Percentiles rank a stretch among this genome's conserved stretches.
phyloP scores from a whole-genome alignment of 2,888 invertebrate species.

The Noctuana brunneofusca region DNA sequence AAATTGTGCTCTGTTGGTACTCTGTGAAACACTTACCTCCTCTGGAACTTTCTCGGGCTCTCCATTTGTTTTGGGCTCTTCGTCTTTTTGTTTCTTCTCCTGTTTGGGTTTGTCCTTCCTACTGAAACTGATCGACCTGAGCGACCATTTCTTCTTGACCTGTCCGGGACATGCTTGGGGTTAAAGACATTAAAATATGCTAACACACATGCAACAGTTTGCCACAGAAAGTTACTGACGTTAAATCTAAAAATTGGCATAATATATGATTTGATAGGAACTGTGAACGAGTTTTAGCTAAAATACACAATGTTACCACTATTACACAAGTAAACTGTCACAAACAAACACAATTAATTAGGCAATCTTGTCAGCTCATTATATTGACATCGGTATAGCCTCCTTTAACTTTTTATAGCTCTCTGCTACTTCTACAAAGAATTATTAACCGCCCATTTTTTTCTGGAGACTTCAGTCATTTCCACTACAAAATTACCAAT shows the following conservation, averaged over 20 bases:
- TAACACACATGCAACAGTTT: slow-evolving; percentile 49
- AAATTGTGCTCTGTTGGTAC: not conserved
- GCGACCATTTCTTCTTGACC: slow-evolving; percentile 95
- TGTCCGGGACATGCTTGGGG: slow-evolving; percentile 62
- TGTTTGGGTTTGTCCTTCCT: slow-evolving; percentile 94
- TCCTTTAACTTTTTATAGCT: too few species aligned
- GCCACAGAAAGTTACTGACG: slow-evolving; percentile 12
- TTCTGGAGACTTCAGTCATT: too few species aligned
- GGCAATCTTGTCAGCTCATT: too few species aligned
- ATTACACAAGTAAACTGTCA: too few species aligned
- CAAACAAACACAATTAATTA: too few species aligned
- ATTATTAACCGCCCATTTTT: too few species aligned
- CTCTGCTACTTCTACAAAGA: too few species aligned
- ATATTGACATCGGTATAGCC: too few species aligned
- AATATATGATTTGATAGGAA: too few species aligned
- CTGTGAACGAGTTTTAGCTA: too few species aligned
- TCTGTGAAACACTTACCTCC: slow-evolving; percentile 81
- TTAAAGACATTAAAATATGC: slow-evolving; percentile 51
- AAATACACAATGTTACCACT: too few species aligned
- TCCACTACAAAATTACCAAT: too few species aligned
- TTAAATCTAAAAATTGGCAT: not conserved
- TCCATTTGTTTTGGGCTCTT: slow-evolving; percentile 81
- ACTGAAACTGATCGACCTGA: slow-evolving; percentile 93
- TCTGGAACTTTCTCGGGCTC: slow-evolving; percentile 85
- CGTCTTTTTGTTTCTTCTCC: slow-evolving; percentile 84